phyloP scores from a whole-genome alignment of 2,797 vertebrate species.

The Anabas testudineus region DNA sequence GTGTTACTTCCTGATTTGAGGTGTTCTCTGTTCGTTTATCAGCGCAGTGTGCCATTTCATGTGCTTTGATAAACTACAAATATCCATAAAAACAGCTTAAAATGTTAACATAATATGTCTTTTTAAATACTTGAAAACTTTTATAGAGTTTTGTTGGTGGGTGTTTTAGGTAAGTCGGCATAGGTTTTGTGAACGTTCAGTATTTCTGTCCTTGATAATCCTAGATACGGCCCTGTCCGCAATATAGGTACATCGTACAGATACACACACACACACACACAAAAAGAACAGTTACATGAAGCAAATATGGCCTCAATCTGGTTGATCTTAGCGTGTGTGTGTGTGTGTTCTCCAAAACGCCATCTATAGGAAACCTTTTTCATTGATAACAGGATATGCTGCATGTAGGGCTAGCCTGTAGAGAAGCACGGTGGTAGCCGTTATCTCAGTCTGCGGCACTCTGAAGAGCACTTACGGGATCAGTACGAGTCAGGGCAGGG shows the following conservation, averaged over 20 bases:
- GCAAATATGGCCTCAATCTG: conserved; percentile 22
- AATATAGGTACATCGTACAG: neutral
- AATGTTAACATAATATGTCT: too few species aligned
- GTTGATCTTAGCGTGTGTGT: conserved; percentile 41
- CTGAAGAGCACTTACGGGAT: conserved; percentile 68
- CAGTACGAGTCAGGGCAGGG: conserved; percentile 21
- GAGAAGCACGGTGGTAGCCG: conserved; percentile 50
- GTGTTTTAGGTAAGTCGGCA: too few species aligned
- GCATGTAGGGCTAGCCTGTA: conserved; percentile 37
- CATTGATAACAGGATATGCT: conserved; percentile 54
- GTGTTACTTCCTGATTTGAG: conserved; percentile 23
- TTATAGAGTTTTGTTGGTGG: too few species aligned
- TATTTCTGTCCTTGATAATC: neutral
- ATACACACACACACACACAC: too few species aligned
- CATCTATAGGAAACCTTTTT: conserved; percentile 47
- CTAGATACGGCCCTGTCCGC: neutral
- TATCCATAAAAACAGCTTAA: too few species aligned
- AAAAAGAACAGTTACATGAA: conserved; percentile 22
- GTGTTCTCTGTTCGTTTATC: too few species aligned
- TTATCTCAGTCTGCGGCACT: conserved; percentile 43
- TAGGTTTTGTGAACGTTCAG: too few species aligned
- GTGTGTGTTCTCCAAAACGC: conserved; percentile 27
- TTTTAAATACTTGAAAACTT: too few species aligned
- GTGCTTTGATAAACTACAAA: too few species aligned
- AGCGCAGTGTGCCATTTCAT: too few species aligned